Evolutionary conservation across 2,888 invertebrate species (phyloP), one percentile per base, ranked within the genome.

Genomic region (Willowsia nigromaculata): DNA sequence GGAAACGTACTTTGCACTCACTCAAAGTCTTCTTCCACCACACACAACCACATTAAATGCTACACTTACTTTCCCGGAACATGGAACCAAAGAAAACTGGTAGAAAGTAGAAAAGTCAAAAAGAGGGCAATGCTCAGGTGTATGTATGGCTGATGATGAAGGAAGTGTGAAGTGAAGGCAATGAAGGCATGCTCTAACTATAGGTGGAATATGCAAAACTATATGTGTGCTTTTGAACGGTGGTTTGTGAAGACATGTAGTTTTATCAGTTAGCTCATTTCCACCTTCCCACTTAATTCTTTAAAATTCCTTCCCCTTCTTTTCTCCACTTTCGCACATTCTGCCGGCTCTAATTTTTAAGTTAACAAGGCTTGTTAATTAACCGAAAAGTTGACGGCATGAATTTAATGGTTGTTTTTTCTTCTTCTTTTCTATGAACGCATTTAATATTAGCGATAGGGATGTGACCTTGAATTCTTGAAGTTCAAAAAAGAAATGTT

Each of bases 361-460:
- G 37, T 84, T 84, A 68, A 84, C 68, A 40, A 84, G 71, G 37
- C 68, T 71, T 47, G 53, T 84, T 84, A 84, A 84, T 84, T 84
- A 84, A 71, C 53, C 68, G 47, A 53, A 47, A 84, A 71, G 71
- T 84, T 84, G 84, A 71, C 71, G 74, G 84, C 25, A 43, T 56
- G 84, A 74, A 83, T 68, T 81, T 65, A 83, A 83, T 83, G 65
- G 47, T 33, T 40, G 18, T 30, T 18, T n/a, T 78, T 78, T 22
- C 37, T 25, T 22, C 22, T 33, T 13, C 43, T 13, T 3, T 13
- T 9, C 9, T 43, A 9, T 43, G 43, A n/a, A n/a, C n/a, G n/a
- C n/a, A n/a, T n/a, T n/a, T n/a, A n/a, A n/a, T n/a, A n/a, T n/a
- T n/a, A n/a, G n/a, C n/a, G n/a, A n/a, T n/a, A n/a, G n/a, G n/a